Evolutionary conservation across 37 sponge, comb jelly and placozoan genomes (phyloP), one percentile per base, ranked within the genome.

Genomic region (Theonella swinhoei): DNA sequence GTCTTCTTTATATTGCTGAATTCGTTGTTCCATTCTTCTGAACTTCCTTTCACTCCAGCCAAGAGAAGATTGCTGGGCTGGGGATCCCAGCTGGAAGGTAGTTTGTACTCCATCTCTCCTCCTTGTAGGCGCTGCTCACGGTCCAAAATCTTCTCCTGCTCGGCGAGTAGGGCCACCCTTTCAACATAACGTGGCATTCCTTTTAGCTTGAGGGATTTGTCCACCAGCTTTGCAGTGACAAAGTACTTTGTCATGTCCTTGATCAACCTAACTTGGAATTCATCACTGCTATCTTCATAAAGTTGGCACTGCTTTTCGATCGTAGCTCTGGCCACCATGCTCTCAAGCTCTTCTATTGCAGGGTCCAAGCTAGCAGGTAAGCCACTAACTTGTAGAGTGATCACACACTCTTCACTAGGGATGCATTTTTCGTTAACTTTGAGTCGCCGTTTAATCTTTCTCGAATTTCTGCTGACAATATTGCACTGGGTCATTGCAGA

Each of bases 1-100:
- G 89, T 92, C 25, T 79, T 33, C 11, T 72, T 62, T 3, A 92
- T 34, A 32, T 35, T 64, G 0, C 0, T 4, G 4, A 61, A 47
- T 0, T 85, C 59, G 0, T 86, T 32, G 0, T 38, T 62, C 81
- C 87, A 91, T 31, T 91, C 91, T 14, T 24, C 2, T 11, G 75
- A 70, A 24, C 1, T 1, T 29, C 26, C 23, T 35, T 8, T 25
- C 17, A 79, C 25, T 0, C 1, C 20, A 60, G 29, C 47, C 38
- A 78, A 28, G 3, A 60, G 41, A 20, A 63, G 24, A 64, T 79
- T 42, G 14, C 35, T 34, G 19, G 80, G 31, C 39, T 79, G 80
- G 9, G 38, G 39, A 0, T 35, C 68, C 80, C 80, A 79, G 28
- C 64, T n/a, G 23, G 7, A 5, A 36, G 80, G 80, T 63, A 68